Evolutionary conservation across 1,140 invertebrate genomes (phyloP).

Genomic region (Anastatus disparis): DNA sequence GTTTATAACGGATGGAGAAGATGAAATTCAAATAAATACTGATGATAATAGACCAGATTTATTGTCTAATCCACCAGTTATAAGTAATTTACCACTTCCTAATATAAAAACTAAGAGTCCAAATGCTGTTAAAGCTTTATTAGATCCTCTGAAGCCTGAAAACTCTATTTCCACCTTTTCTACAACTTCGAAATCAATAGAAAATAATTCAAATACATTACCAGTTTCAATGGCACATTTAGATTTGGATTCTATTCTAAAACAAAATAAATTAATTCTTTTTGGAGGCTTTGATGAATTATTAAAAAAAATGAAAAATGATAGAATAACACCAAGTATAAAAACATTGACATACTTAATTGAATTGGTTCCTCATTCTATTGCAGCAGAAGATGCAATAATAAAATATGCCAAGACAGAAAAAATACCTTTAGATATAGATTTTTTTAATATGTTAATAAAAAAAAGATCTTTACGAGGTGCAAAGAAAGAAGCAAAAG

Average conservation of each 20-base stretch:
- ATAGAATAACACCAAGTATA: slow-evolving; percentile 77
- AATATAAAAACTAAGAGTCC: slow-evolving; percentile 23
- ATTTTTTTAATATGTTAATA: slow-evolving; percentile 89
- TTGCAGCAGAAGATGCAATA: slow-evolving; percentile 72
- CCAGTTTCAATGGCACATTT: slow-evolving; percentile 6
- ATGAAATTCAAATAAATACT: slow-evolving; percentile 31
- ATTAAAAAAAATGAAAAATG: slow-evolving; percentile 75
- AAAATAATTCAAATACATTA: background rate
- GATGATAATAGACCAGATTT: slow-evolving; percentile 51
- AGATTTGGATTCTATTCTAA: slow-evolving; percentile 48
- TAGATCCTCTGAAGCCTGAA: background rate
- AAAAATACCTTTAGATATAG: slow-evolving; percentile 75
- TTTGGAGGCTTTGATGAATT: slow-evolving; percentile 83
- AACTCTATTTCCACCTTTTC: background rate
- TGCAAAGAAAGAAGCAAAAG: slow-evolving; percentile 75
- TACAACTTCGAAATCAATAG: background rate
- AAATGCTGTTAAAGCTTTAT: background rate
- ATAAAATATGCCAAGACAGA: slow-evolving; percentile 68
- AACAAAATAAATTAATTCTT: slow-evolving; percentile 77
- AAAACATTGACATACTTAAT: slow-evolving; percentile 84
- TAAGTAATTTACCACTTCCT: slow-evolving; percentile 41
- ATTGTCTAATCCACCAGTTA: slow-evolving; percentile 50
- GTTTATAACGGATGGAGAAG: slow-evolving; percentile 33
- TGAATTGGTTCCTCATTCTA: slow-evolving; percentile 74
- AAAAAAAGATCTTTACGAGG: slow-evolving; percentile 77